Evolutionary conservation across 2,797 vertebrate genomes (phyloP), one percentile per base, ranked within the genome.

Genomic region (Gambelia wislizenii): DNA sequence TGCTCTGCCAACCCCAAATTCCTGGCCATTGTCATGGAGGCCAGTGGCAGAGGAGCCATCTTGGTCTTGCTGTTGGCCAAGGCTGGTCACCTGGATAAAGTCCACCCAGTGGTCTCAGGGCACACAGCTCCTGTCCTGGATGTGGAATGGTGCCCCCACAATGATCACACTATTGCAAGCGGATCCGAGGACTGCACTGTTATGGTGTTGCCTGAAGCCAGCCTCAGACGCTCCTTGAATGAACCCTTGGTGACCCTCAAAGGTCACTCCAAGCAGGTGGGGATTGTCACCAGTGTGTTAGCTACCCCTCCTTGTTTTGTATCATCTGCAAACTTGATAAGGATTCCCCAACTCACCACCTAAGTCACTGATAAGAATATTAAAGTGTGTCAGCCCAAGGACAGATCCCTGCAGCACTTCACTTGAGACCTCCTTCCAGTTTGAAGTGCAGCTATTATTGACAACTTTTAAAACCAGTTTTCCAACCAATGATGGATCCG

Each of bases 1-100:
- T 99, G 98, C 91, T 91, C 98, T 0, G 98, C 98, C 77, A 99
- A 99, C 97, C 98, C 98, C 91, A 98, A 98, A 89, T 99, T 99
- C 42, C 96, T 99, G 96, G 98, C 98, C 96, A 98, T 99, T 95
- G 98, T 99, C 56, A 98, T 98, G 93, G 98, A 99, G 27, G 98
- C 98, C 95, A 98, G 98, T 0, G 98, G 98, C 0, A 98, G 98
- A 61, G 98, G 98, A n/a, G 97, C 98, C 90, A 99, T 99, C 96
- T 96, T 98, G 70, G 98, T 99, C 93, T 92, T 99, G 93, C 98
- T 98, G 0, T 96, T 99, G 89, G 95, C 42, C 95, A 98, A 98
- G 98, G 98, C 98, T 0, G 98, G 98, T 18, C 98, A 98, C 27
- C 97, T 99, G 54, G 98, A 99, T 95, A 98, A 98, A 97, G 97